These are phyloP conservation scores for Diuraphis noxia DNA, from an alignment of 1,140 invertebrate species.

Conservation along the genomic window DNA sequence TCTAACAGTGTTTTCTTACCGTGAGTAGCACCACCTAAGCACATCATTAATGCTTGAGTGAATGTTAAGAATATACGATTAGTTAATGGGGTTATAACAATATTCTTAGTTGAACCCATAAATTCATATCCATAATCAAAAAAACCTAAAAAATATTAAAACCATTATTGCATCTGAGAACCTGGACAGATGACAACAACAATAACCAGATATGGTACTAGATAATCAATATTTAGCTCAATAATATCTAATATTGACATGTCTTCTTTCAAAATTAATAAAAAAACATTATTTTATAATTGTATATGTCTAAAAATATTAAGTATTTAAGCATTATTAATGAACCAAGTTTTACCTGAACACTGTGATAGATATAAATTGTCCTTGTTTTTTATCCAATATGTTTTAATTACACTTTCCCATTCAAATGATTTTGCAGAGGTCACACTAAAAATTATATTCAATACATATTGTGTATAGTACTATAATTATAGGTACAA, in stretches of 20 bases:
- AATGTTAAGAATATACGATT: slow-evolving; percentile 90
- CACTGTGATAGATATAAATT: slow-evolving; percentile 82
- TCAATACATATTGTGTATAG: background rate
- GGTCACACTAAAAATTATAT: slow-evolving; percentile 63
- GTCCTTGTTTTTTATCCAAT: slow-evolving; percentile 82
- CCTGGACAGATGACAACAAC: background rate
- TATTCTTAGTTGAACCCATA: slow-evolving; percentile 86
- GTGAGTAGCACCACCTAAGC: slow-evolving; percentile 81
- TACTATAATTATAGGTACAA: background rate
- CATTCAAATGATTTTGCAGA: slow-evolving; percentile 84
- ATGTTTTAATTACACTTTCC: slow-evolving; percentile 89
- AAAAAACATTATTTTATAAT: background rate
- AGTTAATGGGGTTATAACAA: slow-evolving; percentile 88
- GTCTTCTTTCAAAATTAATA: background rate
- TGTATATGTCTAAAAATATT: background rate
- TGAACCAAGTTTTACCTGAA: slow-evolving; percentile 61
- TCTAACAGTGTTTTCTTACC: slow-evolving; percentile 60
- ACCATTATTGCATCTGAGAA: background rate
- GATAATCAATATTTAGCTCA: no score
- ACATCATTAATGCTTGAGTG: slow-evolving; percentile 88
- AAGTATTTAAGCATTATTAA: background rate
- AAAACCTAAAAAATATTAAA: slow-evolving; percentile 54
- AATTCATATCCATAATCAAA: slow-evolving; percentile 94
- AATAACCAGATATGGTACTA: no score
- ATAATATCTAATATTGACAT: background rate